Evolutionary conservation across 2,113 vertebrate genomes (phyloP), one percentile per base, ranked within the genome.

Genomic region (Oceanodroma tethys): DNA sequence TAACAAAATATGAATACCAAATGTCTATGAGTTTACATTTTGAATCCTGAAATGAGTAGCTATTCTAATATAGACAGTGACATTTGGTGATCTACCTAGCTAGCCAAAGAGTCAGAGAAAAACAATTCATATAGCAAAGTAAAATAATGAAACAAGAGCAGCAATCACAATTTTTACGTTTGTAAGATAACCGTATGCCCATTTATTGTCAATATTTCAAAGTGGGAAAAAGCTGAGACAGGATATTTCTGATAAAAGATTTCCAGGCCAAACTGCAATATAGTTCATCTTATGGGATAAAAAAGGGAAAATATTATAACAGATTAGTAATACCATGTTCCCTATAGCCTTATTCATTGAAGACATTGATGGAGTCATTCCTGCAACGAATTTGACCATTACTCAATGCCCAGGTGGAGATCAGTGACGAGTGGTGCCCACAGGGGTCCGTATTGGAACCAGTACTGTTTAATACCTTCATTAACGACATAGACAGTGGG

Each of bases 401-500:
- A 2, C 2, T 74, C 2, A 73, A 9, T 43, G 36, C 34, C 21
- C 2, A 6, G 4, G 12, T 38, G 15, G 11, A 68, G 9, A 56
- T 19, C 18, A 67, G 23, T 17, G 14, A n/a, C 1, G 5, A 43
- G 1, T 30, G 11, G 4, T 65, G 36, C 7, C 27, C 29, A 52
- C 36, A 29, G 22, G 15, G 30, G 2, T 78, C 10, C 0, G 0
- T 68, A 65, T 3, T 22, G 25, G 5, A 10, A 30, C 6, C 5
- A 55, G 3, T 55, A 50, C 4, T n/a, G 1, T 76, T 92, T 76
- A 67, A 73, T 27, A 26, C 11, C 38, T 73, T 70, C 16, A 59
- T 48, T n/a, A 68, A 2, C 4, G 13, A 32, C 12, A 43, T 0
- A 26, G 53, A 17, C 34, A 47, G 11, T 40, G 26, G 11, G 29